These are phyloP conservation scores for Mustelus asterias DNA, from an alignment of 2,113 vertebrate species.

Conservation along the genomic window DNA sequence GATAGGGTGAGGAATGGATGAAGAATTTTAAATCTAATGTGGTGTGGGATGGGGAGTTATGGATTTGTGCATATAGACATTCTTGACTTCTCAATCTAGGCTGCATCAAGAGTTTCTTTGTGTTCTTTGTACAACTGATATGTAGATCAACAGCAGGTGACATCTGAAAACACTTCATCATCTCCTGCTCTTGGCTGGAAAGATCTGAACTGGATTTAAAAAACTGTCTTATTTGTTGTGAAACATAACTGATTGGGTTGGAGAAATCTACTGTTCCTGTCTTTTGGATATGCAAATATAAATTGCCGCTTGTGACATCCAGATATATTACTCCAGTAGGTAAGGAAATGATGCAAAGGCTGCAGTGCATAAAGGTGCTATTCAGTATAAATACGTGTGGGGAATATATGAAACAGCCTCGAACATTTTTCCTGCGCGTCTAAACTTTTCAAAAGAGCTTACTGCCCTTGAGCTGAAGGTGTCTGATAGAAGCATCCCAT, in stretches of 20 bases:
- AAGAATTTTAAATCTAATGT: background rate
- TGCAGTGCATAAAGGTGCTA: background rate
- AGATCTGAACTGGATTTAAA: background rate
- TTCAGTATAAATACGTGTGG: background rate
- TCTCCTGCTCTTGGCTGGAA: background rate
- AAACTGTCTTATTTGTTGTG: background rate
- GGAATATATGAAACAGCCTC: background rate
- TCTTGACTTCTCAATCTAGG: background rate
- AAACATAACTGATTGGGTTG: background rate
- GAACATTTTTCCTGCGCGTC: background rate
- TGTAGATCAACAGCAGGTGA: background rate
- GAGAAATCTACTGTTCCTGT: background rate
- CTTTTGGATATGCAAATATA: background rate
- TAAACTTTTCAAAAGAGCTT: background rate
- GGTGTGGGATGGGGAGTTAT: background rate
- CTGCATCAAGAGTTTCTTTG: background rate
- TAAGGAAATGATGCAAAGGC: background rate
- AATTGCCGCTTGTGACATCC: background rate
- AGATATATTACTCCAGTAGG: background rate
- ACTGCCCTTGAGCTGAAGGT: background rate
- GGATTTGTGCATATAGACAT: background rate
- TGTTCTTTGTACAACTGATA: background rate
- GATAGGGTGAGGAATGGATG: background rate
- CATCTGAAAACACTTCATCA: background rate
- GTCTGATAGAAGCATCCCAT: background rate